Conservation (phyloP, 1,140 invertebrate species). For the Danaus melanippus region DNA sequence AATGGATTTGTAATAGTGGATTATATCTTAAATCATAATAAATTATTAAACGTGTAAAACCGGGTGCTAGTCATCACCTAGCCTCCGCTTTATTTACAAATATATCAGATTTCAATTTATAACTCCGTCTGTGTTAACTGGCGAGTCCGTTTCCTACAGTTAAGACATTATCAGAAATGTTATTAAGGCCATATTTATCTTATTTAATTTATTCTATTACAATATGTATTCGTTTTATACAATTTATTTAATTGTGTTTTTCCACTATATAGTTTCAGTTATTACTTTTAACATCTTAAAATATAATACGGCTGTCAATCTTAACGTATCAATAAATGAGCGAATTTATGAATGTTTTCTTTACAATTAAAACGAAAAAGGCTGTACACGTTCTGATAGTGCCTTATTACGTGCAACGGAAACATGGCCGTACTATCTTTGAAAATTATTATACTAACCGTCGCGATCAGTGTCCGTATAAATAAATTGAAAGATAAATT, state of each 20-base stretch:
- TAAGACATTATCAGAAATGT: too few relatives aligned
- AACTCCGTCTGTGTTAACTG: conserved; percentile 21
- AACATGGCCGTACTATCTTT: conserved; percentile 25
- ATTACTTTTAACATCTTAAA: neutral
- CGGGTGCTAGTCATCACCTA: conserved; percentile 46
- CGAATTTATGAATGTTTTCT: neutral
- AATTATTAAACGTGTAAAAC: conserved; percentile 28
- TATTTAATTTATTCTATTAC: too few relatives aligned
- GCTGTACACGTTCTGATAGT: too few relatives aligned
- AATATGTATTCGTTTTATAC: too few relatives aligned
- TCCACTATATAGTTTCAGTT: neutral
- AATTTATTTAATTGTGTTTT: too few relatives aligned
- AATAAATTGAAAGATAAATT: conserved; percentile 36
- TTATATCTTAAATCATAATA: conserved; percentile 23
- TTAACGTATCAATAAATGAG: conserved; percentile 2
- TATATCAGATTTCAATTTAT: conserved; percentile 57
- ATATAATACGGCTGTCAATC: neutral
- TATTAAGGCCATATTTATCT: too few relatives aligned
- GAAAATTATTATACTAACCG: conserved; percentile 36
- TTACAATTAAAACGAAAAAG: too few relatives aligned
- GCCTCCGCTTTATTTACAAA: conserved; percentile 43
- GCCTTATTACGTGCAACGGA: neutral
- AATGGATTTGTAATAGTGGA: too few relatives aligned
- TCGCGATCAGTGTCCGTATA: conserved; percentile 25
- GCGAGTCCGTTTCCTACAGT: neutral